Conservation (phyloP, 1,140 invertebrate genomes). For the Anadara kagoshimensis region DNA sequence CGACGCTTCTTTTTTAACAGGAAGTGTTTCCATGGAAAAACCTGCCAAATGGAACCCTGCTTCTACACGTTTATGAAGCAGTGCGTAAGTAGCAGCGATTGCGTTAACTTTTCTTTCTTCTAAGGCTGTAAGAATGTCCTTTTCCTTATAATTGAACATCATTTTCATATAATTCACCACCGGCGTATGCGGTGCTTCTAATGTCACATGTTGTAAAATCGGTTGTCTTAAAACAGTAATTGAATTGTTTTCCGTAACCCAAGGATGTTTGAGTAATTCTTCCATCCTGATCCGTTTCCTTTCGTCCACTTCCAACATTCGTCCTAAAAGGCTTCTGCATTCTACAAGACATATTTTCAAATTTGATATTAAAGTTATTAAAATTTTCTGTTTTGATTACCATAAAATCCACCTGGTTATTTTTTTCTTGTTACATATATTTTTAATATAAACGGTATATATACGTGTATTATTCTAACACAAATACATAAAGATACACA, state of each 20-base stretch:
- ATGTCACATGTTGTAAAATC: conserved; percentile 39
- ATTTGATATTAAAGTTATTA: neutral
- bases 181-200: conserved; percentile 40
- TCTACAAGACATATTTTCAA: conserved; percentile 38
- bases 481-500: too few species aligned
- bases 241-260: conserved; percentile 47
- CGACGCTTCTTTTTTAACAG: neutral
- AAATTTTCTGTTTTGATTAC: too few species aligned
- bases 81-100: conserved; percentile 54
- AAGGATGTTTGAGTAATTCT: conserved; percentile 58
- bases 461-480: too few species aligned
- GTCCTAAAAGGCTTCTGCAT: conserved; percentile 57
- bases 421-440: too few species aligned
- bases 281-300: conserved; percentile 57
- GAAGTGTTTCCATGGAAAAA: conserved; percentile 23
- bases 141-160: conserved; percentile 57
- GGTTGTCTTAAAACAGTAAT: conserved; percentile 41
- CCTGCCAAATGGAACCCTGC: conserved; percentile 47
- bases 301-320: conserved; percentile 55
- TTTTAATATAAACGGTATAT: too few species aligned
- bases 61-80: conserved; percentile 46
- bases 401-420: too few species aligned
- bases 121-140: conserved; percentile 55
- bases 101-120: conserved; percentile 59
- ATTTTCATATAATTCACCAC: conserved; percentile 59